Evolutionary conservation across 2,888 invertebrate genomes (phyloP).

Genomic region (Adelphocoris suturalis): DNA sequence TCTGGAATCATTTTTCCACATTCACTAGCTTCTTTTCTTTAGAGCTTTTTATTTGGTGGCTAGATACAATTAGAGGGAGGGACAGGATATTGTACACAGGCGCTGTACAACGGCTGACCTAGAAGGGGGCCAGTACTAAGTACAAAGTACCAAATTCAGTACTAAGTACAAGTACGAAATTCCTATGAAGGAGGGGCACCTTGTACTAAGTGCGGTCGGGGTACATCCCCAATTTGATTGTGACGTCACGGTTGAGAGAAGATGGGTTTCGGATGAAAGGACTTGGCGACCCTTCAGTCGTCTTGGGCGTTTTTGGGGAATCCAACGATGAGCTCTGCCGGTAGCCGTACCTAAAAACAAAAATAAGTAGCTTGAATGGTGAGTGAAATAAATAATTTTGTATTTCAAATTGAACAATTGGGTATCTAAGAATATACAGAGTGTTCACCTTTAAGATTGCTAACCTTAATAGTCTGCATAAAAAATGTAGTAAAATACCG

Average conservation of each 20-base stretch:
- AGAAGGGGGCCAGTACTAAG: background rate
- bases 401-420: no score
- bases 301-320: constrained; percentile 50
- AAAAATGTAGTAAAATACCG: no score
- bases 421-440: no score
- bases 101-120: constrained; percentile 1
- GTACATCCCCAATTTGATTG: constrained; percentile 60
- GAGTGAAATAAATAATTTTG: background rate
- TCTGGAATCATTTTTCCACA: no score
- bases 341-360: constrained; percentile 57
- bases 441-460: no score
- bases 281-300: constrained; percentile 8
- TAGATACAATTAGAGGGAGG: background rate
- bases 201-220: constrained; percentile 17
- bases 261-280: constrained; percentile 36
- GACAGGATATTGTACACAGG: background rate
- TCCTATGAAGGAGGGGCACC: background rate
- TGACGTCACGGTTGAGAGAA: constrained; percentile 57
- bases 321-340: constrained; percentile 61
- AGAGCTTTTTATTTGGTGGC: background rate
- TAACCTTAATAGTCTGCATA: no score
- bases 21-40: background rate
- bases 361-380: background rate
- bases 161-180: background rate
- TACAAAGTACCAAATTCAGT: background rate